A percentile compares a stretch with the other conserved stretches of the same genome.
These are phyloP conservation scores for Onthophagus taurus DNA, from an alignment of 1,140 invertebrate genomes.

Conservation along the genomic window DNA sequence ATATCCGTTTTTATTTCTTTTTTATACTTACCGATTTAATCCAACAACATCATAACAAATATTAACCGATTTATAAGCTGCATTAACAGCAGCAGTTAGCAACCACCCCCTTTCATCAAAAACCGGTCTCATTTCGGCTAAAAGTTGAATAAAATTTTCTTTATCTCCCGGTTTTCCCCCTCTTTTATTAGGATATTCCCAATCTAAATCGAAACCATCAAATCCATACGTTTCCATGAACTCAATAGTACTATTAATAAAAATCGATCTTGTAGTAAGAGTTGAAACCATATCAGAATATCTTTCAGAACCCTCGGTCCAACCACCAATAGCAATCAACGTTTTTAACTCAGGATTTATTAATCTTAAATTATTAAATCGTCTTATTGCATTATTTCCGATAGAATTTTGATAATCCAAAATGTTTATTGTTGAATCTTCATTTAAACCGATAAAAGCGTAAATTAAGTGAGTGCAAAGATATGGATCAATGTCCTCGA, in stretches of 20 bases:
- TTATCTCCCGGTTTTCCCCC: constrained; percentile 45
- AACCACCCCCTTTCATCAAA: constrained; percentile 20
- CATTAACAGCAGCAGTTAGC: constrained; percentile 22
- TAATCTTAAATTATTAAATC: constrained; percentile 51
- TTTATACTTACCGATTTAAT: constrained; percentile 69
- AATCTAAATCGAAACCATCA: constrained; percentile 73
- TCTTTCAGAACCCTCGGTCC: constrained; percentile 61
- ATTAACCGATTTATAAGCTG: constrained; percentile 22
- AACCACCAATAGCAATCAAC: constrained; percentile 64
- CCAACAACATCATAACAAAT: constrained; percentile 77
- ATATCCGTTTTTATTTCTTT: constrained; percentile 11
- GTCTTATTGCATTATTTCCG: neutral
- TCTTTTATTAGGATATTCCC: constrained; percentile 68
- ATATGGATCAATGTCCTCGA: constrained; percentile 54
- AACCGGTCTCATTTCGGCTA: constrained; percentile 21
- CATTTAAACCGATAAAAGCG: constrained; percentile 53
- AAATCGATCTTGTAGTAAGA: constrained; percentile 41
- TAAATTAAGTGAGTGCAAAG: constrained; percentile 69
- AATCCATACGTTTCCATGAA: constrained; percentile 56
- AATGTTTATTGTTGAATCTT: constrained; percentile 39
- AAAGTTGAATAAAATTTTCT: constrained; percentile 26
- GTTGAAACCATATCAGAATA: constrained; percentile 45
- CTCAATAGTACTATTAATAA: constrained; percentile 48
- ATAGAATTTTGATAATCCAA: too few relatives aligned
- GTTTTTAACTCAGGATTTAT: constrained; percentile 57